Base-by-base conservation (phyloP, 2,113 vertebrate species). In the Cettia cetti region DNA sequence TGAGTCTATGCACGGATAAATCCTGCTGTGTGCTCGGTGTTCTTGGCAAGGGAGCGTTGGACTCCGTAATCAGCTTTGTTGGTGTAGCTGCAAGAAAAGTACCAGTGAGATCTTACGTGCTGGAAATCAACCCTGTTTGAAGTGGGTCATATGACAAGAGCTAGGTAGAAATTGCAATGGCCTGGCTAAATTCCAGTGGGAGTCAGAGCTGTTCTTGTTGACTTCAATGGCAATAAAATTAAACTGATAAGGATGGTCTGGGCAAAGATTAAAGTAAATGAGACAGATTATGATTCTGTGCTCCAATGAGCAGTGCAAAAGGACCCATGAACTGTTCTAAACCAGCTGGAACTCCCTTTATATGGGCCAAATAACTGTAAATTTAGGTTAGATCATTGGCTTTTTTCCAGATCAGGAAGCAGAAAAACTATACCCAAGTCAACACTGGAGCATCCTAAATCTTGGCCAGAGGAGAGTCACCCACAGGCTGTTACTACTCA, bases 71-170 rank as follows among this genome's bases (percentile, higher is more conserved):
- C 90, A 97, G 96, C 87, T 98, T 98, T 90, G 97, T 97, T 26
- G 97, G 96, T 57, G 98, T 98, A 92, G 98, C 98, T 98, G 95
- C 57, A 97, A 97, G 75, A 95, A 70, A 96, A 84, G 60, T 37
- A 88, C 24, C 0, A 0, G 59, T 94, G 90, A 95, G 76, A 57
- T 88, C 82, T 75, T 64, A 54, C 27, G 27, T 0, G 3, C 30
- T 88, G 85, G 64, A 96, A 83, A 79, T 68, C 39, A 80, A 39
- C 20, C 28, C 18, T 0, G 0, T 82, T 94, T 65, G 69, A 69
- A 91, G 42, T 39, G 17, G 50, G 30, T 76, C 42, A 49, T 66
- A 42, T 0, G 3, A 47, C 0, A 20, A 90, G 90, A 77, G 59
- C 24, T 39, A 40, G 40, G 56, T 47, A 76, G 61, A 80, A 93